Base-by-base conservation (phyloP, 2,888 invertebrate genomes). In the Tenthredo notha region DNA sequence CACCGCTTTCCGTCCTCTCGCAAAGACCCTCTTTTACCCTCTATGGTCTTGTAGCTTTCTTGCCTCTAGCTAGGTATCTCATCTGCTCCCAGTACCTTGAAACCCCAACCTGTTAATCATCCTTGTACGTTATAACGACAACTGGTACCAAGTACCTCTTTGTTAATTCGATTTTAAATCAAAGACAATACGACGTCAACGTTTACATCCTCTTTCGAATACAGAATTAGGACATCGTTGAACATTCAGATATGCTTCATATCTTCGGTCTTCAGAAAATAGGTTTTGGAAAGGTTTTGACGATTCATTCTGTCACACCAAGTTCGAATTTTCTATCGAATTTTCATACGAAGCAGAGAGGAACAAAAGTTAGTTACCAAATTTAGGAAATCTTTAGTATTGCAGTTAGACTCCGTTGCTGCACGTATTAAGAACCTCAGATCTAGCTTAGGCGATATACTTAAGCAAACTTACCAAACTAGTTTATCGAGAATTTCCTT, bases 401-500 rank as follows among this genome's bases (percentile, higher is more conserved):
- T 37, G 43, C 25, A 43, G 29, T 12, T 21, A 21, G 40, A 18
- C n/a, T 25, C 4, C 10, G 40, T 12, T 21, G 2, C 43, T 74
- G 7, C 12, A 21, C 40, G 43, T 74, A 21, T 29, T 29, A 75
- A 47, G 29, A 77, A 29, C n/a, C 29, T 29, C 18, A 25, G 4
- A 15, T 74, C 74, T 37, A 37, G 7, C 37, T 43, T 43, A 74
- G 77, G 50, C 18, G 33, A 77, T 50, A 77, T 50, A 33, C 29
- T 77, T 54, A 29, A 33, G 77, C 88, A 86, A 90, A 88, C 89
- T 89, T 89, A 90, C 89, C 91, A 90, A 91, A 92, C 92, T 90
- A 90, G 92, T 92, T 92, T 47, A 90, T 90, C 90, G 90, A 91
- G 92, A 91, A 92, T 92, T 91, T 91, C 90, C 90, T 90, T 90